Base-by-base conservation (phyloP, 1,140 invertebrate genomes). In the Himalopsyche phryganea region DNA sequence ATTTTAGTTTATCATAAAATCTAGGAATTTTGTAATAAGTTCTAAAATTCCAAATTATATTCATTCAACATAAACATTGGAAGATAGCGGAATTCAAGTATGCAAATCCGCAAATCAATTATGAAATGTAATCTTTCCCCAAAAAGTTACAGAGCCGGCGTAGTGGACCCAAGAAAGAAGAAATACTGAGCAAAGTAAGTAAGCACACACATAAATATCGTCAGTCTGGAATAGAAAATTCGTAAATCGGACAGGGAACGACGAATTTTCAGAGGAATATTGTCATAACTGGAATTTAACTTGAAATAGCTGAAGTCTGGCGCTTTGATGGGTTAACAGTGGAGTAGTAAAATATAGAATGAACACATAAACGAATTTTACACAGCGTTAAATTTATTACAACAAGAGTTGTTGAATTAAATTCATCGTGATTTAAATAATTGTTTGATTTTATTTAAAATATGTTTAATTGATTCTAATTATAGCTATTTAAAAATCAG, bases 71-170 rank as follows among this genome's bases (percentile, higher is more conserved):
- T 42, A 46, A 54, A 41, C 35, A 54, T 42, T 54, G 38, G 19
- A 17, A 54, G 60, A 62, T 58, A 62, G 58, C 60, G 54, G 46
- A 62, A 62, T 44, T 58, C 54, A 62, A 62, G 50, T 62, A 62
- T 62, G 60, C 60, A 62, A 62, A 62, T 62, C 55, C 50, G 36
- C 60, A 42, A 62, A 62, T 62, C 60, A 62, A 62, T 62, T 62
- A 58, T 62, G 58, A 58, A 58, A 58, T 54, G 55, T 62, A 62
- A 51, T 58, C 50, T 44, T 62, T 17, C 41, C 23, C 38, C 28
- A 44, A 50, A 28, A 28, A 28, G 20, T 47, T 47, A n/a, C 5
- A 28, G 10, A 13, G 13, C n/a, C 17, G 17, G 33, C 17, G 17
- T n/a, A 50, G 35, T 4, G 19, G 20, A 1, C 6, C 9, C 33